Percentiles rank a stretch among this genome's conserved stretches.
These are phyloP conservation scores for Semaprochilodus insignis DNA, from an alignment of 2,797 vertebrate species.

Conservation along the genomic window DNA sequence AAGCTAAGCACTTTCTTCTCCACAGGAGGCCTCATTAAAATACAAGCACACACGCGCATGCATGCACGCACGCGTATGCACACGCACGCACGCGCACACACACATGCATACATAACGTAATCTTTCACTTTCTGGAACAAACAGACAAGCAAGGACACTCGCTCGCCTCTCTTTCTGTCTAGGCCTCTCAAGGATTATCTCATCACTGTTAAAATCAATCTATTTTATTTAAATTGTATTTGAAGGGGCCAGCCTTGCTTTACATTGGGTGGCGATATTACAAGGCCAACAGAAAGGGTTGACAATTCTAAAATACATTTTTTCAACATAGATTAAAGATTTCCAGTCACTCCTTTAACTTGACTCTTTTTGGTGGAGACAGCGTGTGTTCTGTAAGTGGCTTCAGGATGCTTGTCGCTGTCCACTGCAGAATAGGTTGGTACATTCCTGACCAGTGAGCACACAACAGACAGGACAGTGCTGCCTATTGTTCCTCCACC, in stretches of 20 bases:
- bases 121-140: neutral
- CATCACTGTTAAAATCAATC: no score
- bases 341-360: neutral
- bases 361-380: neutral
- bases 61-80: no score
- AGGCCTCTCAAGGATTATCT: no score
- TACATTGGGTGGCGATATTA: neutral
- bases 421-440: slow-evolving; percentile 41
- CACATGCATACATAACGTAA: neutral
- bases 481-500: slow-evolving; percentile 50
- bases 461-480: slow-evolving; percentile 48
- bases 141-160: neutral
- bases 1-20: slow-evolving; percentile 45
- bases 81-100: neutral
- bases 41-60: neutral
- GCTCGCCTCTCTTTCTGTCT: no score
- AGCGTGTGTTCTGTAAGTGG: neutral
- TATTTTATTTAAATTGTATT: neutral
- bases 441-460: slow-evolving; percentile 55
- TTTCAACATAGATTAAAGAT: neutral
- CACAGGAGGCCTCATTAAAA: slow-evolving; percentile 53
- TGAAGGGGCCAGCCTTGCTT: neutral
- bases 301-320: neutral
- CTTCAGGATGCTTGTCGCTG: neutral
- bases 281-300: neutral